Conservation (phyloP, 1,140 invertebrate genomes). For the Melanaphis sacchari region DNA sequence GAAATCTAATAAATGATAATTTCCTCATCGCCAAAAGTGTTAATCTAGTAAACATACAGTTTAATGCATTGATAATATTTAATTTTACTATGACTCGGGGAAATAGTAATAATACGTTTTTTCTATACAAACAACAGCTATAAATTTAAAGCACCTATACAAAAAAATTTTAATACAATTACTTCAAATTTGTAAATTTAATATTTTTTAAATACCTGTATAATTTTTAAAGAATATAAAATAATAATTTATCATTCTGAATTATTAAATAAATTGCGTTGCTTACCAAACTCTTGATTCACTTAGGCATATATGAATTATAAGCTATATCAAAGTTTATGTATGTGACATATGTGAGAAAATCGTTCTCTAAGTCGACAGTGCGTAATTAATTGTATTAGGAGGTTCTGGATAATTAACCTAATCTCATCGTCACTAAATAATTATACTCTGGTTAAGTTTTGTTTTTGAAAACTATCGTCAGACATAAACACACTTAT, state of each 20-base stretch:
- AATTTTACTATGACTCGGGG: background rate
- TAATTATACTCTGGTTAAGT: background rate
- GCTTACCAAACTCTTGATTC: background rate
- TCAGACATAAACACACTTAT: background rate
- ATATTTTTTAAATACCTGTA: background rate
- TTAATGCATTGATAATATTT: background rate
- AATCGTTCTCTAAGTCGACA: conserved; percentile 26
- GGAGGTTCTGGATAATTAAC: conserved; percentile 20
- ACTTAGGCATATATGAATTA: conserved; percentile 4
- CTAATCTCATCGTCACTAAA: background rate
- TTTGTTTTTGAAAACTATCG: background rate
- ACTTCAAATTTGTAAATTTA: background rate
- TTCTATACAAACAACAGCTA: background rate
- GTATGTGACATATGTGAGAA: background rate
- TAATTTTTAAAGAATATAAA: too few species aligned
- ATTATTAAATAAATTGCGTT: background rate
- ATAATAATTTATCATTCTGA: background rate
- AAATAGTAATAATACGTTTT: background rate
- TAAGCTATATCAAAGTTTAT: background rate
- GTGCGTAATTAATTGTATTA: background rate
- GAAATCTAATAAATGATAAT: too few species aligned
- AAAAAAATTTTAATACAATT: background rate
- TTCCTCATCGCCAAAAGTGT: too few species aligned
- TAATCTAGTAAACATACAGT: background rate
- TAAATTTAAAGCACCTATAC: too few species aligned